Base-by-base conservation (phyloP, 2,888 invertebrate species). In the Monopis laevigella region DNA sequence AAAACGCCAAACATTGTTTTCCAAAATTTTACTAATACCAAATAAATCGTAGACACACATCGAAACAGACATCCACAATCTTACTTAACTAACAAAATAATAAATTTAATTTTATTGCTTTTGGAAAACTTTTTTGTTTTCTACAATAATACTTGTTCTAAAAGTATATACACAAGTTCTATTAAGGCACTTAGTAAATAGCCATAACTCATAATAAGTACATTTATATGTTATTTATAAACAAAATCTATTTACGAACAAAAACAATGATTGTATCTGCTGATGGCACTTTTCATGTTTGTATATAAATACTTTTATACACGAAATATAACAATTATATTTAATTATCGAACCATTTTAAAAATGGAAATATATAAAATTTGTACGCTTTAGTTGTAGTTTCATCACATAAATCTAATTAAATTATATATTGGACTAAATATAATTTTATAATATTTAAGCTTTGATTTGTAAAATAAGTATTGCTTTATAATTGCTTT, bases 1-100 rank as follows among this genome's bases (percentile, higher is more conserved):
- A 17, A 32, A 32, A 17, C 17, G 10, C 43, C 47, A 6, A 32
- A 16, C 4, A 18, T 28, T 18, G 56, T 68, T 75, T 74, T 72
- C 59, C 59, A 66, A 72, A 71, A 74, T n/a, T 80, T 77, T 80
- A 77, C 78, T 78, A 74, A 73, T 75, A 64, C 74, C 73, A 77
- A 78, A 77, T 78, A 75, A 74, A 73, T 77, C 75, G 69, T 72
- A 74, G 65, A 74, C 78, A 78, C 78, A 77, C 78, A 71, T 75
- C 73, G 77, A 77, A 77, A 77, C 78, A 75, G 73, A 78, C 78
- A 74, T 77, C 77, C 78, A 77, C 77, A 73, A 77, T 80, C 78
- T 78, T 74, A 60, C 78, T 66, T 78, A 78, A 65, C 66, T 72
- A 73, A 61, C 19, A 42, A 39, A 32, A 40, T 21, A 36, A 36